These are phyloP conservation scores for Bovichtus diacanthus DNA, from an alignment of 2,797 vertebrate species.

Conservation along the genomic window DNA sequence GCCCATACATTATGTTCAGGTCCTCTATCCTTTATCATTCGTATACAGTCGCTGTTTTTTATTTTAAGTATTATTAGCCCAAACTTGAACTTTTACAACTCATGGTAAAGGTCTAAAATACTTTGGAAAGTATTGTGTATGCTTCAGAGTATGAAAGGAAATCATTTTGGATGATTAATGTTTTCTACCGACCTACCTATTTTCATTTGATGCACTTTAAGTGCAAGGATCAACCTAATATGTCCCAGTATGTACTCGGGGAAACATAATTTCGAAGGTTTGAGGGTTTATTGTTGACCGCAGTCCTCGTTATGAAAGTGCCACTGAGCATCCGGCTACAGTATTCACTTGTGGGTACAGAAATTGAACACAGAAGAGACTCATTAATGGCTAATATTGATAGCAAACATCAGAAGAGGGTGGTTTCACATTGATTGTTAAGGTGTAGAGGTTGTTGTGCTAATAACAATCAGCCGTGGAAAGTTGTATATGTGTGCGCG, in stretches of 20 bases:
- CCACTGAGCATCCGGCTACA: neutral
- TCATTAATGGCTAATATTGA: constrained; percentile 25
- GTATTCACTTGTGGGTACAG: neutral
- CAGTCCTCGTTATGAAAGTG: neutral
- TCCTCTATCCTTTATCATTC: neutral
- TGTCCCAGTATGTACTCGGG: neutral
- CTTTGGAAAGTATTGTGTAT: neutral
- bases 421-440: constrained; percentile 48
- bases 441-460: constrained; percentile 31
- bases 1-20: neutral
- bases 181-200: neutral
- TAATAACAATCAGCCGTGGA: constrained; percentile 57
- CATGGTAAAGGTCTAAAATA: neutral
- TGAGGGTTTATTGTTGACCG: neutral
- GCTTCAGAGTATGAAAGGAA: neutral
- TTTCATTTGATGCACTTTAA: neutral
- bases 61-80: neutral
- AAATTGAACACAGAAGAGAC: constrained; percentile 1
- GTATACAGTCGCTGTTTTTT: neutral
- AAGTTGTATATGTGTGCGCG: constrained; percentile 18
- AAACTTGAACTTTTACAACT: neutral
- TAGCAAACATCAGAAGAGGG: constrained; percentile 15
- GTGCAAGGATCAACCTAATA: neutral
- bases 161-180: neutral
- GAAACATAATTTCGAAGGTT: no score